Percentiles rank a stretch among this genome's conserved stretches.
Conservation (phyloP, 1,140 invertebrate species). For the Danaus melanippus region DNA sequence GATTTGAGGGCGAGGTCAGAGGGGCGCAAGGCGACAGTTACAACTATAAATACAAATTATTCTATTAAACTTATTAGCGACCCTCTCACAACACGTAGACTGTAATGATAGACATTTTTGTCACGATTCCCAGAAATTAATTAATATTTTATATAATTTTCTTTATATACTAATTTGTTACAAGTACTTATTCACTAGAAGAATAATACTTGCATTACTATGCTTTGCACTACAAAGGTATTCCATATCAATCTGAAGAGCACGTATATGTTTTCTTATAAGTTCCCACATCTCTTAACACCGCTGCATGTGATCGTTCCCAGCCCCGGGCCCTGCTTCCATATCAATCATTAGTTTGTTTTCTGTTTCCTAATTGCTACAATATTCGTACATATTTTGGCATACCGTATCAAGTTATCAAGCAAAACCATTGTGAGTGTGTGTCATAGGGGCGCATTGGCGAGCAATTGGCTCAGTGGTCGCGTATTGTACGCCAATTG, state of each 20-base stretch:
- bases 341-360: neutral
- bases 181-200: no score
- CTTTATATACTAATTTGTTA: no score
- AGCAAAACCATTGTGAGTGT: conserved; percentile 15
- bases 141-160: no score
- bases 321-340: no score
- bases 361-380: conserved; percentile 9
- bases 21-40: conserved; percentile 9
- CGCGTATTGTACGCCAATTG: conserved; percentile 25
- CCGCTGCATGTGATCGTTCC: no score
- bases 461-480: conserved; percentile 21
- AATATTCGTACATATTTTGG: conserved; percentile 8
- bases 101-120: no score
- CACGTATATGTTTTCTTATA: no score
- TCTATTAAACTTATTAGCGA: conserved; percentile 27
- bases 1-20: conserved; percentile 18
- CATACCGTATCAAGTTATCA: no score
- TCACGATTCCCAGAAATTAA: no score
- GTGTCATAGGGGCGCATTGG: conserved; percentile 36
- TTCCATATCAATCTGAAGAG: no score
- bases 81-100: conserved; percentile 3
- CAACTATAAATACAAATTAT: conserved; percentile 50
- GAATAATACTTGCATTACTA: neutral
- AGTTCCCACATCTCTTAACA: no score
- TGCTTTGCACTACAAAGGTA: neutral